A percentile compares a stretch with the other conserved stretches of the same genome.
These are phyloP conservation scores for Stratiolaelaps scimitus DNA, from an alignment of 1,140 invertebrate genomes.

Conservation along the genomic window DNA sequence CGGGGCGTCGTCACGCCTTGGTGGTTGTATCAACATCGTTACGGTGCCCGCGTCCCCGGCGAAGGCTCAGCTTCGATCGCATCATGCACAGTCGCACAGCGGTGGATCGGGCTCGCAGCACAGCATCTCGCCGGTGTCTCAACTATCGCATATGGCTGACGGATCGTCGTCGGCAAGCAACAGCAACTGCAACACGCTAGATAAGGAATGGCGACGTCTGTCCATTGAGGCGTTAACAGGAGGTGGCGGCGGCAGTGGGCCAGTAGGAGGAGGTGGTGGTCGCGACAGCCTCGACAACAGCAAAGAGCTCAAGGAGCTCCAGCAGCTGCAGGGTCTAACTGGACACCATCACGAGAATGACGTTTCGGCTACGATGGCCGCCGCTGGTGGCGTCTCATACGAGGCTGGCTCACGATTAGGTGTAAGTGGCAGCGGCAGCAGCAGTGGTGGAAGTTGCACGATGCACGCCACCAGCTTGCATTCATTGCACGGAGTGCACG, in stretches of 20 bases:
- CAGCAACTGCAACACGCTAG: constrained; percentile 25
- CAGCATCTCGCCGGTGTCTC: constrained; percentile 21
- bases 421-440: too few relatives aligned
- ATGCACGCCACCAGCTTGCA: too few relatives aligned
- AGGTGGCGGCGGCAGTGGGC: not conserved
- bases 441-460: too few relatives aligned
- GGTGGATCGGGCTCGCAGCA: not conserved
- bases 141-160: not conserved
- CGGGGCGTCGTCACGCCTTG: constrained; percentile 20
- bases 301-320: not conserved
- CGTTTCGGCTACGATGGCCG: too few relatives aligned
- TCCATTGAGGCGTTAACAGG: too few relatives aligned
- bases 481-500: not conserved
- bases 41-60: constrained; percentile 16
- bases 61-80: constrained; percentile 11
- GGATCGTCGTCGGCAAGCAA: constrained; percentile 20
- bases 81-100: not conserved
- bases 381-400: too few relatives aligned
- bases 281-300: constrained; percentile 20
- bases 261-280: too few relatives aligned
- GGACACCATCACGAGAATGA: too few relatives aligned
- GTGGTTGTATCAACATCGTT: constrained; percentile 15
- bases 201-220: constrained; percentile 7
- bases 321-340: not conserved
- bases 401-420: too few relatives aligned